phyloP scores from a whole-genome alignment of 2,888 invertebrate species.

The Amaurobius ferox region DNA sequence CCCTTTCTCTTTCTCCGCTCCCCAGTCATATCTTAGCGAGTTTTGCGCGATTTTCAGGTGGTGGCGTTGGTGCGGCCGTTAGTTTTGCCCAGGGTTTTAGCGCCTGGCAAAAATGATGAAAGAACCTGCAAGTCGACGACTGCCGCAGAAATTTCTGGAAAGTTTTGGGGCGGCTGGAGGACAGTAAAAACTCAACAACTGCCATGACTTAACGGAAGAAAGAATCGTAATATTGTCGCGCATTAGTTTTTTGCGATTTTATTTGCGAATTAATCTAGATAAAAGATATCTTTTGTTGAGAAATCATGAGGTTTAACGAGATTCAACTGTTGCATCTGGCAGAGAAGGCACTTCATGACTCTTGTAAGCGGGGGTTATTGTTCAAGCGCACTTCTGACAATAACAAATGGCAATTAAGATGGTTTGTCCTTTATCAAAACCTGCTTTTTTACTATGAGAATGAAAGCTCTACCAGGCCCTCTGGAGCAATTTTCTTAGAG shows the following conservation, averaged over 20 bases:
- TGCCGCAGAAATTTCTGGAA: slow-evolving; percentile 7
- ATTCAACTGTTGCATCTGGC: slow-evolving; percentile 89
- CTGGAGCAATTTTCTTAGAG: slow-evolving; percentile 90
- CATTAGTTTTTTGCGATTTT: slow-evolving; percentile 33
- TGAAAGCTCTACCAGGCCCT: slow-evolving; percentile 83
- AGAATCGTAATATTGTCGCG: background rate
- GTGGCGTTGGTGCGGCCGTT: slow-evolving; percentile 46
- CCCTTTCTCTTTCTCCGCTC: background rate
- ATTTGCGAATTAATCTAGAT: background rate
- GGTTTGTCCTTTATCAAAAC: slow-evolving; percentile 84
- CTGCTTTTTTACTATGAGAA: slow-evolving; percentile 93
- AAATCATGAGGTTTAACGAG: slow-evolving; percentile 88
- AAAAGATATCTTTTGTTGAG: slow-evolving; percentile 1
- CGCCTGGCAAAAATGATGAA: slow-evolving; percentile 39
- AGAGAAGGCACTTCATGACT: slow-evolving; percentile 90
- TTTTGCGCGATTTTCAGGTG: slow-evolving; percentile 47
- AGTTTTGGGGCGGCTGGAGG: background rate
- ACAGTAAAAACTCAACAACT: background rate
- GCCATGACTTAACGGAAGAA: slow-evolving; percentile 45
- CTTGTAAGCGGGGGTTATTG: slow-evolving; percentile 88
- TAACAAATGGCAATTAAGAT: slow-evolving; percentile 87
- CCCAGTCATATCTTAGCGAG: background rate
- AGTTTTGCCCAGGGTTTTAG: slow-evolving; percentile 49
- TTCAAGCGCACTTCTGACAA: slow-evolving; percentile 91
- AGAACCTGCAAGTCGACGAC: slow-evolving; percentile 12